Evolutionary conservation across 2,113 vertebrate species (phyloP), one percentile per base, ranked within the genome.

Genomic region (Scatophagus argus): DNA sequence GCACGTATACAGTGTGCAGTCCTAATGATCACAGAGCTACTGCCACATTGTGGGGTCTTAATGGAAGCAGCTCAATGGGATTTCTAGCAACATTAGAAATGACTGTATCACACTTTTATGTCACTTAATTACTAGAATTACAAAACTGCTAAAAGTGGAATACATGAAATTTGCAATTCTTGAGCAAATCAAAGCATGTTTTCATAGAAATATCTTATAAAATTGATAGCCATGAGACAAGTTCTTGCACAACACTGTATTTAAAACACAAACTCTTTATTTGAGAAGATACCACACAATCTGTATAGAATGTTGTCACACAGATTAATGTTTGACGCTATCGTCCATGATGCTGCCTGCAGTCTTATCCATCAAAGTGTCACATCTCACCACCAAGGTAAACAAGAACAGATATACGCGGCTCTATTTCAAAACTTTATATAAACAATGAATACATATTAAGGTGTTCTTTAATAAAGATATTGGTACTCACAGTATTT

Each of bases 301-400:
- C 74, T 58, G 46, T 79, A 77, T 76, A 83, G 74, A 77, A 87
- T 83, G 79, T 69, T 82, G 51, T 86, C 86, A 88, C 86, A 91
- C 89, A 84, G 70, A 79, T 70, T 38, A 41, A 49, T 83, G 65
- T 69, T 84, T 77, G 67, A 91, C 81, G 31, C 44, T 82, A 65
- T 90, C 90, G 82, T 88, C 82, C 83, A 82, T 25, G 74, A 92
- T 93, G 89, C 94, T 95, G 94, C 94, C 95, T 69, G 93, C 93
- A 95, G 94, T 93, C 91, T 88, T 86, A 76, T 71, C 78, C 59
- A 25, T 80, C 79, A 84, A 85, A 68, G 69, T 79, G 69, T 79
- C 74, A 90, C 66, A 79, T 54, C 52, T 87, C 41, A 63, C 61
- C 74, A 60, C 47, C 55, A 82, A 60, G 77, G 60, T 88, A 78